phyloP scores from a whole-genome alignment of 2,113 vertebrate genomes.

The Thamnophis sirtalis region DNA sequence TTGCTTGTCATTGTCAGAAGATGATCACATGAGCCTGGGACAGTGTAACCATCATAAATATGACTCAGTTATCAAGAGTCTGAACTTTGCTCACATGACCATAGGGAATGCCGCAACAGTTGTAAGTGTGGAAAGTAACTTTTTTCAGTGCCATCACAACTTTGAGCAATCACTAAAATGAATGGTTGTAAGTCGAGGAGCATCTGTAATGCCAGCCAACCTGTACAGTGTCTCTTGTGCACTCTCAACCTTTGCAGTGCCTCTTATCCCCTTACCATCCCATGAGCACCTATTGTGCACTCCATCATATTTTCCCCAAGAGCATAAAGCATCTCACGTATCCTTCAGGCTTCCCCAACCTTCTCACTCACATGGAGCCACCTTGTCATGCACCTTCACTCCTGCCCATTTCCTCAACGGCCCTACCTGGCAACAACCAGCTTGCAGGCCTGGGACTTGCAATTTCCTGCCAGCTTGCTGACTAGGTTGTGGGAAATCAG shows the following conservation, averaged over 20 bases:
- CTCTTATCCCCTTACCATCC: not conserved
- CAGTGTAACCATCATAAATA: no score
- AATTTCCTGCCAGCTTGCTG: not conserved
- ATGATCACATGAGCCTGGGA: no score
- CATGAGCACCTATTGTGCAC: not conserved
- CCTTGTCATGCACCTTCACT: not conserved
- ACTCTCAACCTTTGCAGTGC: not conserved
- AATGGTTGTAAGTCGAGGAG: not conserved
- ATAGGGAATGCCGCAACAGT: no score
- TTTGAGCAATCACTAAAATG: not conserved
- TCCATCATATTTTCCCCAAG: not conserved
- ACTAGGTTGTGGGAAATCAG: not conserved
- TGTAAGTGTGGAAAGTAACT: not conserved
- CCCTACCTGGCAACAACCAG: not conserved
- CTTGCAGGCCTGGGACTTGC: not conserved
- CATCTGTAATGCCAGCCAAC: not conserved
- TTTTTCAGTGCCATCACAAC: not conserved
- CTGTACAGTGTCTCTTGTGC: not conserved
- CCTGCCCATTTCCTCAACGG: not conserved
- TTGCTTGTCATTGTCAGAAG: no score
- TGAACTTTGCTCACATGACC: no score
- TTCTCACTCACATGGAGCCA: not conserved
- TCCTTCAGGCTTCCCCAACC: not conserved
- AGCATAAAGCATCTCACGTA: not conserved
- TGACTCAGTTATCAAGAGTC: no score